These are phyloP conservation scores for Lycopodina hypogea DNA, from an alignment of 37 sponge, comb jelly and placozoan species.

Conservation along the genomic window DNA sequence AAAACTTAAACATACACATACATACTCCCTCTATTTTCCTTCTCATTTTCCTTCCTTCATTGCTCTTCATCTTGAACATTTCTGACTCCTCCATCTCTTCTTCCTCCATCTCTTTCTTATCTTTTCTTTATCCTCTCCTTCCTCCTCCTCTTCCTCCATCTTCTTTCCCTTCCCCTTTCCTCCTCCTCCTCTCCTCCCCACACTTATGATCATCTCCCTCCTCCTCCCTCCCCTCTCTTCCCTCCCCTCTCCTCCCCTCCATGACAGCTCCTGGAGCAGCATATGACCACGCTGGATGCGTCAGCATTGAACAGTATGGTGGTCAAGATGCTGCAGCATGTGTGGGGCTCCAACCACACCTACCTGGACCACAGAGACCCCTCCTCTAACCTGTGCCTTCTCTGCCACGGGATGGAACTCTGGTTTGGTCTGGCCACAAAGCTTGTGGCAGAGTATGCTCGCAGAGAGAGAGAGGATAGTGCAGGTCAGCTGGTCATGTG, in stretches of 20 bases:
- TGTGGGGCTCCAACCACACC: conserved; percentile 31
- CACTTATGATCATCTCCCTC: no score
- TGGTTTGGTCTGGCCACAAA: conserved; percentile 40
- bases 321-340: conserved; percentile 20
- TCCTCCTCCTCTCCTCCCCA: no score
- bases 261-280: conserved; percentile 4
- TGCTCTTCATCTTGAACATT: no score
- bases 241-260: not conserved
- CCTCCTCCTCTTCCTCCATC: no score
- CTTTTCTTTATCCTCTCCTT: no score
- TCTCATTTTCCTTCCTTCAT: no score
- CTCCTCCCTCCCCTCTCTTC: not conserved
- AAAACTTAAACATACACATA: no score
- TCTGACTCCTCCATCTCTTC: no score
- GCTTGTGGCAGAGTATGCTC: conserved; percentile 13
- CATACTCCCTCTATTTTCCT: no score
- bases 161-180: no score
- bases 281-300: conserved; percentile 6
- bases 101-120: no score
- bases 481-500: conserved; percentile 9
- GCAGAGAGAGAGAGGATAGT: conserved; percentile 8
- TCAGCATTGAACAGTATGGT: not conserved
- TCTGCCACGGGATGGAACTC: conserved; percentile 44
- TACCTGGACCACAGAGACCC: conserved; percentile 14
- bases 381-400: conserved; percentile 30